These are phyloP conservation scores for Trididemnum clinides DNA, from an alignment of 23 tunicate genomes.

Conservation along the genomic window DNA sequence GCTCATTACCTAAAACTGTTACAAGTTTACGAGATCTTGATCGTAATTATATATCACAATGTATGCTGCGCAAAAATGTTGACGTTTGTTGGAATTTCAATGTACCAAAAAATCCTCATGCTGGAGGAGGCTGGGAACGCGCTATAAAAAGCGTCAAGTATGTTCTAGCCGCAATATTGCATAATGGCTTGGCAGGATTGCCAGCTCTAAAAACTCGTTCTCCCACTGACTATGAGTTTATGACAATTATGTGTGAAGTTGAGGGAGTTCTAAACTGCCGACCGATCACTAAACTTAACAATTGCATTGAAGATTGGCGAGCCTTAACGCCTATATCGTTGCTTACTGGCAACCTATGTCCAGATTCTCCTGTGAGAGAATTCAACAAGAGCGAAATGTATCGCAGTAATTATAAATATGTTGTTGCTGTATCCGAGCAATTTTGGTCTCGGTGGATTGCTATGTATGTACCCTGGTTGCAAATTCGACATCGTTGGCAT, in stretches of 20 bases:
- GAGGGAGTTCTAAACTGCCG: conserved; percentile 11
- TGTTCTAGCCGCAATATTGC: not conserved
- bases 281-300: not conserved
- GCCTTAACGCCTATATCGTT: conserved; percentile 21
- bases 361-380: not conserved
- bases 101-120: conserved; percentile 4
- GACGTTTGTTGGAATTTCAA: conserved; percentile 5
- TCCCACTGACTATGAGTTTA: not conserved
- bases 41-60: conserved; percentile 12
- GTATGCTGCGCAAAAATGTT: conserved; percentile 8
- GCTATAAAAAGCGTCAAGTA: conserved; percentile 2
- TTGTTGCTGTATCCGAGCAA: conserved; percentile 13
- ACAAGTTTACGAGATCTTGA: not conserved
- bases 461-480: conserved; percentile 20
- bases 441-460: not conserved
- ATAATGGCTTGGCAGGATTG: not conserved
- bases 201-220: not conserved
- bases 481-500: conserved; percentile 14
- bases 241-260: conserved; percentile 7
- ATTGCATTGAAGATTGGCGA: conserved; percentile 3
- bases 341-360: not conserved
- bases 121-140: conserved; percentile 23
- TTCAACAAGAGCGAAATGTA: not conserved
- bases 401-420: conserved; percentile 18
- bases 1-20: not conserved